Evolutionary conservation across 2,888 invertebrate species (phyloP), one percentile per base, ranked within the genome.

Genomic region (Aspidiotus rigidus): DNA sequence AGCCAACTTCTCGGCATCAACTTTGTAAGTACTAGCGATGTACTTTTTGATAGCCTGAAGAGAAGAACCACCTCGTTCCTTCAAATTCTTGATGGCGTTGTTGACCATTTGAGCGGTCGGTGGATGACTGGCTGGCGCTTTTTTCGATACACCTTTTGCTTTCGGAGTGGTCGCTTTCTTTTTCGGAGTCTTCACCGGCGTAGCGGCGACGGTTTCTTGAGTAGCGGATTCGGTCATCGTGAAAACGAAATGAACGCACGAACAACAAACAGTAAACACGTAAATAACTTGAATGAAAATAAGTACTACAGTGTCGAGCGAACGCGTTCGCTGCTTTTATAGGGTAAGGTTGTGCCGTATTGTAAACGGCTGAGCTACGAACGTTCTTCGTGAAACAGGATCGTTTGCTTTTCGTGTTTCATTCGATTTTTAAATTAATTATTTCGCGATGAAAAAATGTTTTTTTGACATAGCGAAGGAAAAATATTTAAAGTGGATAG

Each of bases 1-100:
- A 1, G 82, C 79, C 60, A 82, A 75, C 74, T 83, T 85, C 71
- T 83, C 82, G 1, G 80, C 79, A 74, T 85, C 85, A 7, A 84
- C 79, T 71, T 82, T 82, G 80, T 85, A 84, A 70, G 81, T 82
- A 39, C 80, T 78, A 10, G 80, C 77, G 62, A 87, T 81, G 76
- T 83, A 86, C 75, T 86, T 86, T 76, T 85, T 86, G 76, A 86
- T 85, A 2, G 83, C 83, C 60, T 76, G 76, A 6, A 78, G 74
- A 0, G 84, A 84, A 0, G 84, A 85, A 84, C 56, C 56, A 17
- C 56, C 56, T 13, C 56, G 56, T 56, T 56, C 56, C 16, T 56
- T 56, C 56, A 56, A 11, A n/a, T 44, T 9, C 71, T 77, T 78
- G 62, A 84, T 80, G 2, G 86, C 85, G 44, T 77, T 78, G 73